phyloP scores from a whole-genome alignment of 2,113 vertebrate species.

The Aldabrachelys gigantea region DNA sequence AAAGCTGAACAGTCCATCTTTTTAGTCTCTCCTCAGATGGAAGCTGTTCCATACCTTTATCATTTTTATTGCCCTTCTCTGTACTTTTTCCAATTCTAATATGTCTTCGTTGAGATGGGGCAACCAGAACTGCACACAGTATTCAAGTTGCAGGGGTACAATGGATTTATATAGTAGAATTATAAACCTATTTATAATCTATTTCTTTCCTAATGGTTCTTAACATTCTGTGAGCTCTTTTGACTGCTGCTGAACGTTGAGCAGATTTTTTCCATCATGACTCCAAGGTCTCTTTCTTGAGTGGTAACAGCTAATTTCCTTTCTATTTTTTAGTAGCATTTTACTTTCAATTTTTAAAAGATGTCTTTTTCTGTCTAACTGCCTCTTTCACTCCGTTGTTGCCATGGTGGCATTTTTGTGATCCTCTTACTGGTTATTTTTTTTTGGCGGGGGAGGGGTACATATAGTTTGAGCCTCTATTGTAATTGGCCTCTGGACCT shows the following conservation, averaged over 20 bases:
- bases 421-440: neutral
- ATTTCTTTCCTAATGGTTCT: neutral
- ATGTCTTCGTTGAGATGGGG: neutral
- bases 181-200: neutral
- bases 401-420: neutral
- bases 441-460: accelerated
- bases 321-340: neutral
- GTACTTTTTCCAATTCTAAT: neutral
- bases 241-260: neutral
- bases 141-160: neutral
- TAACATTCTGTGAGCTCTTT: neutral
- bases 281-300: neutral
- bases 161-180: neutral
- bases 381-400: neutral
- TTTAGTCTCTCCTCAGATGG: neutral
- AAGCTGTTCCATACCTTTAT: neutral
- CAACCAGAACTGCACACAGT: neutral
- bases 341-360: neutral
- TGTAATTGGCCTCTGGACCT: neutral
- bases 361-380: neutral
- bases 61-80: neutral
- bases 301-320: neutral
- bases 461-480: neutral
- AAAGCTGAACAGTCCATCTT: neutral
- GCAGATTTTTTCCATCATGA: neutral